Percentiles rank a stretch among this genome's conserved stretches.
Evolutionary conservation across 1,140 invertebrate species (phyloP).

Genomic region (Euglossa dilemma): DNA sequence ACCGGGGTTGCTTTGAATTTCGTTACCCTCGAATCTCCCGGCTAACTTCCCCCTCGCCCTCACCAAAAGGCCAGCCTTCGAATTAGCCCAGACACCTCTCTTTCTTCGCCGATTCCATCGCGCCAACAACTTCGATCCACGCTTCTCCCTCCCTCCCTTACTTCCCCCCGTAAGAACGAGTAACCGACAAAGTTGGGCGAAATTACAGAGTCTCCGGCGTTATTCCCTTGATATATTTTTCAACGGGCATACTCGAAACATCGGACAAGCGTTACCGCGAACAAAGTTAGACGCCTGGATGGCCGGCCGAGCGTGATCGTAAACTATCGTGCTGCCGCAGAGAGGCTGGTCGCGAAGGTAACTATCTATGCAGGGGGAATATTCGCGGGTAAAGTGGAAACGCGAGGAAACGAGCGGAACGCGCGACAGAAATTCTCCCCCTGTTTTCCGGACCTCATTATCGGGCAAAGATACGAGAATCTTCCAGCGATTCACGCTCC

Average conservation of each 20-base stretch:
- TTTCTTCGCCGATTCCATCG: too few species aligned
- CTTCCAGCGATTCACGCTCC: neutral
- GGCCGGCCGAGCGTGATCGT: neutral
- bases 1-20: conserved; percentile 5
- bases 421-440: neutral
- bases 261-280: conserved; percentile 27
- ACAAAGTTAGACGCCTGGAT: conserved; percentile 51
- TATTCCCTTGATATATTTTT: neutral
- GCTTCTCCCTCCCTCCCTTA: too few species aligned
- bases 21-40: neutral
- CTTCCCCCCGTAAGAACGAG: too few species aligned
- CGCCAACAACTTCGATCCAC: too few species aligned
- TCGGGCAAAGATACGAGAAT: neutral
- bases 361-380: neutral
- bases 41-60: neutral
- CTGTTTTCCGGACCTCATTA: neutral
- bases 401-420: neutral
- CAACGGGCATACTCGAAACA: conserved; percentile 39
- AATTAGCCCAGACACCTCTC: neutral
- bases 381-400: neutral
- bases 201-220: neutral
- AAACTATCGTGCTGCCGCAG: neutral
- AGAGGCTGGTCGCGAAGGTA: neutral
- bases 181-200: too few species aligned
- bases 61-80: neutral